Percentiles rank a stretch among this genome's conserved stretches.
These are phyloP conservation scores for Tetramorium simillimum DNA, from an alignment of 1,140 invertebrate species.

Conservation along the genomic window DNA sequence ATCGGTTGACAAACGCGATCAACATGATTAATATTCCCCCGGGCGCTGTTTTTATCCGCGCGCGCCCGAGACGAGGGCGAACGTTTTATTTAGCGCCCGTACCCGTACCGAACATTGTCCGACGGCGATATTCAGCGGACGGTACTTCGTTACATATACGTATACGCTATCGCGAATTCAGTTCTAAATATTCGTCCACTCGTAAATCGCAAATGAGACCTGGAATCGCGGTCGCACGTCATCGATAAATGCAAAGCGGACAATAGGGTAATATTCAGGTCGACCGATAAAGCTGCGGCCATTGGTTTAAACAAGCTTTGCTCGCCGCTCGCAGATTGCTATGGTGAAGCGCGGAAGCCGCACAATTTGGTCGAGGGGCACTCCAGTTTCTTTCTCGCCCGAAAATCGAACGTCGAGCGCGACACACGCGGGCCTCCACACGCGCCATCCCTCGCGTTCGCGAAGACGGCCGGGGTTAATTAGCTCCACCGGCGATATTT, in stretches of 20 bases:
- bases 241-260: constrained; percentile 50
- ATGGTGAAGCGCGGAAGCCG: neutral
- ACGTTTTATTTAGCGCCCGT: constrained; percentile 30
- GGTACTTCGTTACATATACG: neutral
- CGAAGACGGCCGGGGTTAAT: neutral
- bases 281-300: constrained; percentile 58
- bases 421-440: neutral
- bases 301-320: constrained; percentile 12
- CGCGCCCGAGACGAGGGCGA: no score
- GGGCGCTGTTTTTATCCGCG: constrained; percentile 12
- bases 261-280: constrained; percentile 57
- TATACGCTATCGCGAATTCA: constrained; percentile 2
- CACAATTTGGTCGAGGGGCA: neutral
- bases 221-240: constrained; percentile 29
- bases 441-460: neutral
- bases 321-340: neutral
- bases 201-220: constrained; percentile 64
- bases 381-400: neutral
- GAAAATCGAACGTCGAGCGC: neutral
- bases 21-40: constrained; percentile 38
- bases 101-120: neutral
- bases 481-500: constrained; percentile 6
- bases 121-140: neutral
- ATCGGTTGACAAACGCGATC: constrained; percentile 54
- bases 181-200: constrained; percentile 51